Base-by-base conservation (phyloP, 2,113 vertebrate genomes). In the Fulica atra region DNA sequence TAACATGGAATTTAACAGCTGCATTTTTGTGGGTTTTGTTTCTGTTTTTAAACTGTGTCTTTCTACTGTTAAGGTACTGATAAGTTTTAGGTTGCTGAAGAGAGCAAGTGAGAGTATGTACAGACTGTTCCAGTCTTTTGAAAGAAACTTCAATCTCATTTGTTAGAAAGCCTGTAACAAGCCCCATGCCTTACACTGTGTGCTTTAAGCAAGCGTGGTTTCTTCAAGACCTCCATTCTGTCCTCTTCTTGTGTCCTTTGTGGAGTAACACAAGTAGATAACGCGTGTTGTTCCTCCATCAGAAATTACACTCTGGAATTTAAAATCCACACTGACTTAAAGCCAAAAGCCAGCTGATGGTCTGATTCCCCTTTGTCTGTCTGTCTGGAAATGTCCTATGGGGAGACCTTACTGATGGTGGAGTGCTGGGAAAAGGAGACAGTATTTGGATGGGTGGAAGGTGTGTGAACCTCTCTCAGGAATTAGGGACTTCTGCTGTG, bases 41-140 rank as follows among this genome's bases (percentile, higher is more conserved):
- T 89, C 82, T 76, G 24, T 82, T 96, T 93, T 96, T 95, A 92
- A 92, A 90, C 89, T 97, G 86, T 97, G 59, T 96, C 68, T 68
- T 95, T 86, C 71, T 97, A 64, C 93, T 95, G 81, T 96, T 92
- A 97, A 59, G 98, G 98, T 98, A 98, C 97, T 97, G 89, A 6
- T 95, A 74, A 71, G 83, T 93, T 93, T 74, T 85, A 92, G 51
- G 61, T 97, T 65, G 23, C 19, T 59, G 92, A 80, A 92, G 79
- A 95, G 68, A 94, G 66, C 46, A 20, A 81, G 70, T 93, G 87
- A 91, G 73, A 93, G 87, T 59, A 35, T 18, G 12, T 60, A 40
- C 61, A 89, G 40, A 80, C 64, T 82, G 71, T 78, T 95, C 71
- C 48, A 88, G 81, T 78, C 74, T 96, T 90, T 81, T 4, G 61